Percentiles rank a stretch among this genome's conserved stretches.
phyloP scores from a whole-genome alignment of 2,888 invertebrate species.

The Terebella lapidaria region DNA sequence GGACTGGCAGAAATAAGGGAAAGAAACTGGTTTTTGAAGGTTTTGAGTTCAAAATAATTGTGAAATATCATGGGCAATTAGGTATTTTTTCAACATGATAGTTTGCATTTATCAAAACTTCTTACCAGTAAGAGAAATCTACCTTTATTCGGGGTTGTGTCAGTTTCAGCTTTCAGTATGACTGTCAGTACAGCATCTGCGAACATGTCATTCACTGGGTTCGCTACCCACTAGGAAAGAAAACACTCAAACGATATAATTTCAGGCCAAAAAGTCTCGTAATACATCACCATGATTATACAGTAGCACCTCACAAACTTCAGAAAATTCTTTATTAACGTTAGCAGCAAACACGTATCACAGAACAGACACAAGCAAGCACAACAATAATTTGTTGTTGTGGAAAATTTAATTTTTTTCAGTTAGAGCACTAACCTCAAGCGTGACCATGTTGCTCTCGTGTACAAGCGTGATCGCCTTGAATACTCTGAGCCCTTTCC shows the following conservation, averaged over 20 bases:
- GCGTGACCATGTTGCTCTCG: constrained; percentile 70
- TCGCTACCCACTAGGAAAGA: constrained; percentile 76
- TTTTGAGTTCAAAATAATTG: not conserved
- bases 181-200: constrained; percentile 74
- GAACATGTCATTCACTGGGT: constrained; percentile 95
- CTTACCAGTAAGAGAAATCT: too few species aligned
- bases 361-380: too few species aligned
- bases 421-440: constrained; percentile 72
- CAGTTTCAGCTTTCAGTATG: constrained; percentile 24
- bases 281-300: too few species aligned
- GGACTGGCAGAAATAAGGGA: constrained; percentile 21
- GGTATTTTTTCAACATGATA: not conserved
- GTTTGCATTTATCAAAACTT: too few species aligned
- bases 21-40: not conserved
- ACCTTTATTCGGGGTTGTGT: constrained; percentile 17
- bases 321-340: too few species aligned
- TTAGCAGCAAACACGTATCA: too few species aligned
- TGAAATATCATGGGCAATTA: not conserved
- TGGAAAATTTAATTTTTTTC: too few species aligned
- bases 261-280: too few species aligned
- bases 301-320: too few species aligned
- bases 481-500: constrained; percentile 66
- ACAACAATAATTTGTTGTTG: too few species aligned
- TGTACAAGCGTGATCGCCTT: constrained; percentile 75
- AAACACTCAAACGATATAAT: too few species aligned